A percentile compares a stretch with the other conserved stretches of the same genome.
Conservation (phyloP, 2,113 vertebrate species). For the Corythoichthys intestinalis region DNA sequence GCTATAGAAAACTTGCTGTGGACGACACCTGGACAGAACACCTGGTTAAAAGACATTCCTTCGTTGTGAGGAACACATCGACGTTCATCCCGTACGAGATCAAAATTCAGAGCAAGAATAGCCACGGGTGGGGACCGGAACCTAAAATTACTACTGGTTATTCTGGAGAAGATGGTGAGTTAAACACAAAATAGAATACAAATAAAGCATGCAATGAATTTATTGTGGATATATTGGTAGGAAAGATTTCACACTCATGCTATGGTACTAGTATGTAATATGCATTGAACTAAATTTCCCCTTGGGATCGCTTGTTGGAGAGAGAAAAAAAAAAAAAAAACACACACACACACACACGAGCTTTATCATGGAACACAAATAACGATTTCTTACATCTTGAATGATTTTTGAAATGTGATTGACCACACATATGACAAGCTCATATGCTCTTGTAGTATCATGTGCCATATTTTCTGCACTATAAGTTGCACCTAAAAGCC, state of each 20-base stretch:
- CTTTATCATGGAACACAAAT: no score
- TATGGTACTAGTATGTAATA: not conserved
- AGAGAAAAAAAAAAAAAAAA: not conserved
- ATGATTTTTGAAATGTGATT: no score
- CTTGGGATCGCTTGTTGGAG: not conserved
- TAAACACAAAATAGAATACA: not conserved
- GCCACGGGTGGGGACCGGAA: conserved; percentile 80
- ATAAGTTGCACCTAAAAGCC: no score
- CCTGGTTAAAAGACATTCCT: conserved; percentile 76
- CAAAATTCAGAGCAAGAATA: conserved; percentile 86
- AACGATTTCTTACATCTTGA: no score
- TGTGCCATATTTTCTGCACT: no score
- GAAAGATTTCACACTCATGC: not conserved
- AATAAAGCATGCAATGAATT: not conserved
- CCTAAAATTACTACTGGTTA: conserved; percentile 80
- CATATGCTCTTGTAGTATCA: no score
- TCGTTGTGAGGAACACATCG: conserved; percentile 79
- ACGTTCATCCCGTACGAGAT: conserved; percentile 90
- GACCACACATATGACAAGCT: no score
- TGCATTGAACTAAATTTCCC: not conserved
- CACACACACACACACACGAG: no score
- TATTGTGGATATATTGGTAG: not conserved
- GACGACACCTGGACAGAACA: conserved; percentile 80
- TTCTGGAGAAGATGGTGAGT: conserved; percentile 92
- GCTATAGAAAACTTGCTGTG: conserved; percentile 79